Conservation (phyloP, 2,888 invertebrate genomes). For the Amorpha juglandis region DNA sequence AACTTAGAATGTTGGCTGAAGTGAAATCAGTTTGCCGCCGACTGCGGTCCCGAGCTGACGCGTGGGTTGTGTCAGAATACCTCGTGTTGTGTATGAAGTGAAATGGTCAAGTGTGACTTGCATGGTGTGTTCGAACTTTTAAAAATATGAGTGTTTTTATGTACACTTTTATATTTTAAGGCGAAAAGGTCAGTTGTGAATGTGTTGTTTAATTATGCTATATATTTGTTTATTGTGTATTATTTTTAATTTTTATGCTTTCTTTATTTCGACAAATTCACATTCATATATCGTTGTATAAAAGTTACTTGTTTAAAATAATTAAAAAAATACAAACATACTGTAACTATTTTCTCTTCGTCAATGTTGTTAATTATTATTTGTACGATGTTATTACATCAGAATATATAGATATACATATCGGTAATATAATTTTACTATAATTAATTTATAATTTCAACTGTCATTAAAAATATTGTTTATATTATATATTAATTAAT, state of each 20-base stretch:
- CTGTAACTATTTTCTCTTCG: too few relatives aligned
- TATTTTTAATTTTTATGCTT: not conserved
- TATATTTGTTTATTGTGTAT: not conserved
- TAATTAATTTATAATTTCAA: too few relatives aligned
- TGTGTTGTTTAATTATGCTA: not conserved
- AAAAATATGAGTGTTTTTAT: constrained; percentile 45
- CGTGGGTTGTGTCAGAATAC: constrained; percentile 29
- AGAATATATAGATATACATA: too few relatives aligned
- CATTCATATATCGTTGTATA: too few relatives aligned
- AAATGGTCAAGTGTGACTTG: constrained; percentile 54
- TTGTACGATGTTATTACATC: too few relatives aligned
- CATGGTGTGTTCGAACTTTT: constrained; percentile 49
- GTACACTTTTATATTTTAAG: constrained; percentile 34
- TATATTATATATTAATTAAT: not conserved
- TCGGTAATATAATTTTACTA: too few relatives aligned
- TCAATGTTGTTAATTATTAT: too few relatives aligned
- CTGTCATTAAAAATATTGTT: too few relatives aligned
- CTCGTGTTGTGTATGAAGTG: constrained; percentile 51
- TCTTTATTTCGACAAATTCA: too few relatives aligned
- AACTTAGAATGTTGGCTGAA: constrained; percentile 53
- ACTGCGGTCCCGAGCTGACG: constrained; percentile 47
- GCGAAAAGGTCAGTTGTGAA: constrained; percentile 28
- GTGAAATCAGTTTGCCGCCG: constrained; percentile 60
- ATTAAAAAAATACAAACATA: too few relatives aligned
- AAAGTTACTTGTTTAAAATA: too few relatives aligned